Evolutionary conservation across 2,888 invertebrate species (phyloP).

Genomic region (Eulithis testata): DNA sequence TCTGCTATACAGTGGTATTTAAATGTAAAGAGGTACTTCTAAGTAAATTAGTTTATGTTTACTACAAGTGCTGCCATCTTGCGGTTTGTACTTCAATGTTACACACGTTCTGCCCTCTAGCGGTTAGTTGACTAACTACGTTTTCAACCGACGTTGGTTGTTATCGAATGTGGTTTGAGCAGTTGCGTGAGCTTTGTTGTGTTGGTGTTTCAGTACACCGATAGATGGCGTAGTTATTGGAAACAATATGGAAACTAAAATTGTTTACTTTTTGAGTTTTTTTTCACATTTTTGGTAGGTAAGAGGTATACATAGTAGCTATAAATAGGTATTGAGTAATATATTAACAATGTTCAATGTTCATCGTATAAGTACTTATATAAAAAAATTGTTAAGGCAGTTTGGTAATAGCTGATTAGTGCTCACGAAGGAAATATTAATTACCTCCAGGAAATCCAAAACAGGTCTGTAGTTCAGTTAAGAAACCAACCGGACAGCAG

Average conservation of each 20-base stretch:
- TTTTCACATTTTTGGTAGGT: neutral
- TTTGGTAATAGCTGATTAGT: neutral
- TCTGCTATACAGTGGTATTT: too few species aligned
- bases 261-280: too few species aligned
- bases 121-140: neutral
- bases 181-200: neutral
- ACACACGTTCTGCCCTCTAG: conserved; percentile 39
- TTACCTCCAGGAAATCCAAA: neutral
- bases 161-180: neutral
- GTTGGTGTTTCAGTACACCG: conserved; percentile 2
- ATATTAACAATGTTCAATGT: neutral
- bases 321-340: too few species aligned
- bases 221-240: conserved; percentile 14
- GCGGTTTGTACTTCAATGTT: neutral
- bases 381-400: neutral
- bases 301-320: too few species aligned
- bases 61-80: conserved; percentile 17
- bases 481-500: conserved; percentile 20
- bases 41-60: neutral
- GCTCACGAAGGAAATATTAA: neutral
- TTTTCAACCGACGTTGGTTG: neutral
- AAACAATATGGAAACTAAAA: too few species aligned
- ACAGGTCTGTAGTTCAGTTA: neutral
- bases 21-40: too few species aligned
- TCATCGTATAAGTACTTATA: too few species aligned